phyloP scores from a whole-genome alignment of 2,888 invertebrate genomes.

The Trilocha varians region DNA sequence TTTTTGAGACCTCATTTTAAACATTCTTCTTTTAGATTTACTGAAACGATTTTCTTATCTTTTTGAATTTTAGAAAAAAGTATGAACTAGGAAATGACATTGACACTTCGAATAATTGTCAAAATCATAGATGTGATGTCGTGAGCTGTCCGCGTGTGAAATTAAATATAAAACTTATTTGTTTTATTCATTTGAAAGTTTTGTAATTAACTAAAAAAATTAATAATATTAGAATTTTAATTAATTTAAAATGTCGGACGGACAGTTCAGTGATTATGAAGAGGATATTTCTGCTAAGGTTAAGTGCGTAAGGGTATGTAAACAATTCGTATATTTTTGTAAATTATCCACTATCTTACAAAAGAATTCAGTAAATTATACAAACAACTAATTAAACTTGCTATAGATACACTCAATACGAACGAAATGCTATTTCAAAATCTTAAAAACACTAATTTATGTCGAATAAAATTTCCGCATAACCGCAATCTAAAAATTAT shows the following conservation, averaged over 20 bases:
- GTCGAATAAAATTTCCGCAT: background rate
- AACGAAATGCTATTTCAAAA: too few species aligned
- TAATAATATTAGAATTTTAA: background rate
- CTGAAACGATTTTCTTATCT: background rate
- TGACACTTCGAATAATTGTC: background rate
- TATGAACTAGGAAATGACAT: background rate
- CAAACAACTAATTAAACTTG: too few species aligned
- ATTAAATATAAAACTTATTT: background rate
- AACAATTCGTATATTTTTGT: background rate
- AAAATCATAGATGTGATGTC: too few species aligned
- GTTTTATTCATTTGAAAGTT: too few species aligned
- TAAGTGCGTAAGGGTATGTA: slow-evolving; percentile 55
- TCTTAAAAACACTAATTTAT: too few species aligned
- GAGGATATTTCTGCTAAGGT: slow-evolving; percentile 48
- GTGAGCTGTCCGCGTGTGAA: background rate
- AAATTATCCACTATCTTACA: too few species aligned
- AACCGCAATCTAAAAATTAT: too few species aligned
- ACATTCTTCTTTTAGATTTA: too few species aligned
- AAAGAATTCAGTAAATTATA: too few species aligned
- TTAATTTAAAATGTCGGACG: slow-evolving; percentile 29
- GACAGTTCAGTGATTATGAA: slow-evolving; percentile 60
- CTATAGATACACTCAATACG: too few species aligned
- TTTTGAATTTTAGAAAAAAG: background rate
- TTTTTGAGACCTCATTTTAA: too few species aligned
- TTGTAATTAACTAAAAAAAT: background rate